Evolutionary conservation across 2,888 invertebrate genomes (phyloP).

Genomic region (Leptinotarsa rubiginosa): DNA sequence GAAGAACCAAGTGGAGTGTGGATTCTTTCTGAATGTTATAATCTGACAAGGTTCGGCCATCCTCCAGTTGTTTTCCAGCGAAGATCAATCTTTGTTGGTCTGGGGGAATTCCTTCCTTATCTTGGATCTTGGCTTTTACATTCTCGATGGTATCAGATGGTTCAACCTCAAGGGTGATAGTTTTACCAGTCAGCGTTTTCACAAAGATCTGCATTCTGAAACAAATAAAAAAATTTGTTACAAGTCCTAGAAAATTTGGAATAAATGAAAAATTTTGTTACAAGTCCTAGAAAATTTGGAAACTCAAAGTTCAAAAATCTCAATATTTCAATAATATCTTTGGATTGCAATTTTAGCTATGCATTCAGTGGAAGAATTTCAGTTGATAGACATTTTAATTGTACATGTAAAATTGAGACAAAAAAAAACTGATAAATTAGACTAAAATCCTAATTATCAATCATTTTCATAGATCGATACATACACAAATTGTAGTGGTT

Average conservation of each 20-base stretch:
- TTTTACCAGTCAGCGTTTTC: constrained; percentile 72
- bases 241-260: too few species aligned
- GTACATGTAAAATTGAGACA: too few species aligned
- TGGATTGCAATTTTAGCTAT: too few species aligned
- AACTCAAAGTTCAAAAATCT: too few species aligned
- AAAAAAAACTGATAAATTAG: too few species aligned
- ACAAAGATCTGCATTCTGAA: constrained; percentile 69
- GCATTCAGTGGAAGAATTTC: too few species aligned
- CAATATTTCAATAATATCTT: too few species aligned
- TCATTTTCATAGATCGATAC: too few species aligned
- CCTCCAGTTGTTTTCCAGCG: constrained; percentile 79
- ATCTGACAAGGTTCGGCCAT: constrained; percentile 90
- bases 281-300: too few species aligned
- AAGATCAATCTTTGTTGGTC: constrained; percentile 75
- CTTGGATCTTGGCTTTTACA: constrained; percentile 68
- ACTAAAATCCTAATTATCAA: too few species aligned
- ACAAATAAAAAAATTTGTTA: constrained; percentile 26
- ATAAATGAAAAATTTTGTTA: constrained; percentile 21
- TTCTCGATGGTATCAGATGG: constrained; percentile 23
- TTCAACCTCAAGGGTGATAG: constrained; percentile 59
- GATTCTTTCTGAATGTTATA: constrained; percentile 96
- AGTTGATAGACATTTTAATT: too few species aligned
- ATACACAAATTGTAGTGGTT: too few species aligned
- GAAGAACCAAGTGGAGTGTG: constrained; percentile 91
- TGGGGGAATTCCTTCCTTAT: constrained; percentile 91